phyloP scores from a whole-genome alignment of 2,113 vertebrate species.

The Geococcyx californianus region DNA sequence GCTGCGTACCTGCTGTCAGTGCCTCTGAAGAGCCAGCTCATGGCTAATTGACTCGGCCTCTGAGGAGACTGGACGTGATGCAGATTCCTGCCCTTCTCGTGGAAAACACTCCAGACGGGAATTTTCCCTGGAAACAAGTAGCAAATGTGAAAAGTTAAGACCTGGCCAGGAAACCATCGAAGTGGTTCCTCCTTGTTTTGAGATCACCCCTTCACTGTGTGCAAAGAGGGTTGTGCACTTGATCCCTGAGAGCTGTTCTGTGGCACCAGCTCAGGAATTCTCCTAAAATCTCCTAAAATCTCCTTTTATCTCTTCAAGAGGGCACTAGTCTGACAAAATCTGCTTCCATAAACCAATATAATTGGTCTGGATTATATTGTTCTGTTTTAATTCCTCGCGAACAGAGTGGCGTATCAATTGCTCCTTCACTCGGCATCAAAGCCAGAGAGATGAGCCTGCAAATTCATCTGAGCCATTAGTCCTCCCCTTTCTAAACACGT shows the following conservation, averaged over 20 bases:
- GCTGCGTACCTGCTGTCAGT: not conserved
- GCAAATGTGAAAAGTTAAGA: not conserved
- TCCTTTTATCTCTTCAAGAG: constrained; percentile 1
- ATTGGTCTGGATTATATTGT: constrained; percentile 8
- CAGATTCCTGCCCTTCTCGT: not conserved
- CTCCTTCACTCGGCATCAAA: not conserved
- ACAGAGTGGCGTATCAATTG: not conserved
- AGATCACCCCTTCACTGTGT: not conserved
- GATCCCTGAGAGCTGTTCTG: not conserved
- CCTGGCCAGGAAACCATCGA: not conserved
- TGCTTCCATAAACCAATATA: not conserved
- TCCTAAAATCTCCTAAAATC: too few relatives aligned
- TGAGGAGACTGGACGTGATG: not conserved
- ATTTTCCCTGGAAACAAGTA: not conserved
- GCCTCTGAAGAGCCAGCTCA: too few relatives aligned
- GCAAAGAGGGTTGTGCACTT: not conserved
- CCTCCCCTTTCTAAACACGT: not conserved
- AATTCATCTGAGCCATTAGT: not conserved
- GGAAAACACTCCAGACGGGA: not conserved
- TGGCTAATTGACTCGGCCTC: too few relatives aligned
- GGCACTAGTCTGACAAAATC: constrained; percentile 3
- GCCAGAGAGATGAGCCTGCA: not conserved
- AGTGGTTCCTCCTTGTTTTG: not conserved
- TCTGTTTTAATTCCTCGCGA: not conserved
- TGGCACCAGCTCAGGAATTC: not conserved